Percentiles rank a stretch among this genome's conserved stretches.
Evolutionary conservation across 1,140 invertebrate species (phyloP).

Genomic region (Saccostrea glomerata): DNA sequence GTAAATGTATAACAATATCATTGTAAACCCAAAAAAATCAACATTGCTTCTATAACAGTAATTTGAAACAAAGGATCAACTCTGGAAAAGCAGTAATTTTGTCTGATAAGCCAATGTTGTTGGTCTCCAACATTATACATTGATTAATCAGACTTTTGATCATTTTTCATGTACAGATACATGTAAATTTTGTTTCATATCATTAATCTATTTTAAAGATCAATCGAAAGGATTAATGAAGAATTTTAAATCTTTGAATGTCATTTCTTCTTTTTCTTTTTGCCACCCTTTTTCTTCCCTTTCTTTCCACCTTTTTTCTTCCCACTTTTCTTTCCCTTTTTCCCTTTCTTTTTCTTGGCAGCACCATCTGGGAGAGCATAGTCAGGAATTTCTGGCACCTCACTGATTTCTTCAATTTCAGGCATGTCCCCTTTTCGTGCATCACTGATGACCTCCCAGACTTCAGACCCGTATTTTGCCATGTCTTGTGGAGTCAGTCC

Average conservation of each 20-base stretch:
- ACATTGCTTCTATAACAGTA: too few species aligned
- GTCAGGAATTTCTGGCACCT: slow-evolving; percentile 66
- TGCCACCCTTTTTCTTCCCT: slow-evolving; percentile 57
- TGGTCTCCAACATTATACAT: too few species aligned
- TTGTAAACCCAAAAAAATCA: too few species aligned
- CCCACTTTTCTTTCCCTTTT: slow-evolving; percentile 48
- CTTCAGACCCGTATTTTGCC: slow-evolving; percentile 54
- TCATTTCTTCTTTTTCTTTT: slow-evolving; percentile 58
- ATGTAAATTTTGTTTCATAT: too few species aligned
- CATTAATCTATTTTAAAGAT: too few species aligned
- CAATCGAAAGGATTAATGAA: too few species aligned
- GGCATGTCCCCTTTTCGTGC: slow-evolving; percentile 63
- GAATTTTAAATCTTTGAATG: neutral
- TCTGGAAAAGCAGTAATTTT: too few species aligned
- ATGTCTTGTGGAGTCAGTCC: slow-evolving; percentile 59
- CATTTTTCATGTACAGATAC: too few species aligned
- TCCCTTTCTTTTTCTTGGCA: slow-evolving; percentile 54
- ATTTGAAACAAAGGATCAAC: too few species aligned
- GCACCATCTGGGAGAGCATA: slow-evolving; percentile 59
- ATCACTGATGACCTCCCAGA: slow-evolving; percentile 60
- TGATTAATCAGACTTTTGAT: too few species aligned
- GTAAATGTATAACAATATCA: too few species aligned
- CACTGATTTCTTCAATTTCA: slow-evolving; percentile 63
- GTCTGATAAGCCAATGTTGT: too few species aligned
- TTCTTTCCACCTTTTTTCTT: slow-evolving; percentile 57